These are phyloP conservation scores for Saimiri boliviensis DNA, from an alignment of 2,113 vertebrate species.

Conservation along the genomic window DNA sequence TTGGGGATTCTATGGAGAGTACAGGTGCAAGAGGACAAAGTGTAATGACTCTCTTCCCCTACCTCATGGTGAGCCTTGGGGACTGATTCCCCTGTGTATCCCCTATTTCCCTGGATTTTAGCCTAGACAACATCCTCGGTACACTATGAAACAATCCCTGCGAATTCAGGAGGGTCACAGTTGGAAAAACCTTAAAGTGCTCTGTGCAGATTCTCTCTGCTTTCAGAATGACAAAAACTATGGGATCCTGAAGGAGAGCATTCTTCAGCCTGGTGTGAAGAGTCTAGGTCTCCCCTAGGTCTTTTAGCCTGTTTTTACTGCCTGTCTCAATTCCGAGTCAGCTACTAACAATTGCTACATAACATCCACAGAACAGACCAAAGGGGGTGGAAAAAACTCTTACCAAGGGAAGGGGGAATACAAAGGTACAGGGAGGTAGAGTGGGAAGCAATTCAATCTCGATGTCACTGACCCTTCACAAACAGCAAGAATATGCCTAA, in stretches of 20 bases:
- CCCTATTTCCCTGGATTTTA: not conserved
- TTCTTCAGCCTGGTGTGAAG: not conserved
- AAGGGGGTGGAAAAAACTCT: not conserved
- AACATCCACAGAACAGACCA: not conserved
- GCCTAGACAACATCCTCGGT: not conserved
- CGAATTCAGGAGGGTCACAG: not conserved
- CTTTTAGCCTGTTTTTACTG: not conserved
- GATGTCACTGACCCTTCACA: not conserved
- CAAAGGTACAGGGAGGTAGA: not conserved
- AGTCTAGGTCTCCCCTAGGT: not conserved
- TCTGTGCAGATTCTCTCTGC: not conserved
- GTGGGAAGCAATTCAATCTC: not conserved
- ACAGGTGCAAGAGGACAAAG: not conserved
- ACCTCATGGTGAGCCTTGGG: not conserved
- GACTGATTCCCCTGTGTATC: not conserved
- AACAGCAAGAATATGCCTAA: not conserved
- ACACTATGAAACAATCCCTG: not conserved
- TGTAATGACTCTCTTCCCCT: not conserved
- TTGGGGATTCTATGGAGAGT: not conserved
- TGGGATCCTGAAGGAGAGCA: not conserved
- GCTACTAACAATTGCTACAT: not conserved
- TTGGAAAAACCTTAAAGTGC: not conserved
- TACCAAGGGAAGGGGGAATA: not conserved
- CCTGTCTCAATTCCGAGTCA: not conserved
- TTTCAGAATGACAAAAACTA: not conserved